phyloP scores from a whole-genome alignment of 2,113 vertebrate species.

The Electrona antarctica region DNA sequence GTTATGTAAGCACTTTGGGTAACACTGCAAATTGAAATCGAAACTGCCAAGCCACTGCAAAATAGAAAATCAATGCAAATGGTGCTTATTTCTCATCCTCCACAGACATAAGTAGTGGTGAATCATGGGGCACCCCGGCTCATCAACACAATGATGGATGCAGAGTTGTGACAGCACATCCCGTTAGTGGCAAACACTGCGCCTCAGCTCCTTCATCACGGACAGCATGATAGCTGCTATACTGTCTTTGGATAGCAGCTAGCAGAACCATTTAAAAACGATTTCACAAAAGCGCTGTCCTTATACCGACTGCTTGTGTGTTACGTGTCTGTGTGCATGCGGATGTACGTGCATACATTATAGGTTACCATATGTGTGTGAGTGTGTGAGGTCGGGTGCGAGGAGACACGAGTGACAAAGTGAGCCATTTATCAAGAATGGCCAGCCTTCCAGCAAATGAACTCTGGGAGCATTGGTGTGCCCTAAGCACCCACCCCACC shows the following conservation, averaged over 20 bases:
- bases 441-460: conserved; percentile 50
- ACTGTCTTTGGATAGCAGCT: conserved; percentile 16
- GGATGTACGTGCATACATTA: not conserved
- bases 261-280: conserved; percentile 31
- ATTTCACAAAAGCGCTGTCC: conserved; percentile 14
- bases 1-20: not conserved
- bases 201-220: conserved; percentile 49
- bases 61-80: conserved; percentile 12
- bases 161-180: conserved; percentile 48
- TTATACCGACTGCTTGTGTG: not conserved
- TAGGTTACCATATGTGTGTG: not conserved
- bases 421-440: conserved; percentile 37
- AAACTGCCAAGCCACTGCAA: conserved; percentile 17
- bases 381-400: conserved; percentile 4
- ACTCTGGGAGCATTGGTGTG: conserved; percentile 21
- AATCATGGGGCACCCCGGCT: conserved; percentile 37
- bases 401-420: conserved; percentile 45
- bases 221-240: conserved; percentile 32
- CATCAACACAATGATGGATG: conserved; percentile 57
- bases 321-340: not conserved
- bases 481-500: not conserved
- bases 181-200: conserved; percentile 38
- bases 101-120: conserved; percentile 9
- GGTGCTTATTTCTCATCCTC: conserved; percentile 32
- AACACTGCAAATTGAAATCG: not conserved